A percentile compares a stretch with the other conserved stretches of the same genome.
Evolutionary conservation across 2,797 vertebrate species (phyloP).

Genomic region (Myotis findleyi): DNA sequence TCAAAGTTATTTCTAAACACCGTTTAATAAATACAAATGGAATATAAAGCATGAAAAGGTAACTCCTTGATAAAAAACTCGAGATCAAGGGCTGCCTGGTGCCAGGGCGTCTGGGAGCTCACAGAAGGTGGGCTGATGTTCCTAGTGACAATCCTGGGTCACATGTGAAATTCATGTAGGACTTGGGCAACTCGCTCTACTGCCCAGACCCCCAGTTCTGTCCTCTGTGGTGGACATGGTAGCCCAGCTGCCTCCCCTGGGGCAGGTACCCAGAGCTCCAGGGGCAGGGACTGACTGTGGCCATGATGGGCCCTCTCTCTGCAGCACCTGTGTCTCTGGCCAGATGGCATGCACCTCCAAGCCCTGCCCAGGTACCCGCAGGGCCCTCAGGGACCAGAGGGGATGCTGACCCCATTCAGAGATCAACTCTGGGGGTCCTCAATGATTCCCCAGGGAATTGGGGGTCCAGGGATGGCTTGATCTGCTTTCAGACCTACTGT

Average conservation of each 20-base stretch:
- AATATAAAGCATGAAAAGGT: background rate
- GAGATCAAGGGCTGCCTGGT: background rate
- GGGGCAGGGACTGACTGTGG: background rate
- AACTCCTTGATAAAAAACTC: background rate
- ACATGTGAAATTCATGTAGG: fast-evolving
- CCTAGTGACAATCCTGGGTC: background rate
- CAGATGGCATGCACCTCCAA: slow-evolving; percentile 89
- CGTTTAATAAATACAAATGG: background rate
- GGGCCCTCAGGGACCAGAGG: background rate
- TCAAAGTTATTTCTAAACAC: background rate
- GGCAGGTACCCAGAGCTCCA: background rate
- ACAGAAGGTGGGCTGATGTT: too few relatives aligned
- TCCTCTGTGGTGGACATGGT: fast-evolving
- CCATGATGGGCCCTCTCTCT: background rate
- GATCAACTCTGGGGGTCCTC: background rate
- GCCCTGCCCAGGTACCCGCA: slow-evolving; percentile 89
- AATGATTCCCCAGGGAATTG: background rate
- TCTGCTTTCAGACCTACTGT: background rate
- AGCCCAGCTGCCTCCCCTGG: fast-evolving
- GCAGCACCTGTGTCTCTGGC: slow-evolving; percentile 91
- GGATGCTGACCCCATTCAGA: background rate
- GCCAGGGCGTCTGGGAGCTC: background rate
- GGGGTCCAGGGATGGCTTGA: background rate
- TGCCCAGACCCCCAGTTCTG: background rate
- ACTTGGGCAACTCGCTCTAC: background rate